A percentile compares a stretch with the other conserved stretches of the same genome.
Evolutionary conservation across 2,888 invertebrate genomes (phyloP).

Genomic region (Halictus quadricinctus): DNA sequence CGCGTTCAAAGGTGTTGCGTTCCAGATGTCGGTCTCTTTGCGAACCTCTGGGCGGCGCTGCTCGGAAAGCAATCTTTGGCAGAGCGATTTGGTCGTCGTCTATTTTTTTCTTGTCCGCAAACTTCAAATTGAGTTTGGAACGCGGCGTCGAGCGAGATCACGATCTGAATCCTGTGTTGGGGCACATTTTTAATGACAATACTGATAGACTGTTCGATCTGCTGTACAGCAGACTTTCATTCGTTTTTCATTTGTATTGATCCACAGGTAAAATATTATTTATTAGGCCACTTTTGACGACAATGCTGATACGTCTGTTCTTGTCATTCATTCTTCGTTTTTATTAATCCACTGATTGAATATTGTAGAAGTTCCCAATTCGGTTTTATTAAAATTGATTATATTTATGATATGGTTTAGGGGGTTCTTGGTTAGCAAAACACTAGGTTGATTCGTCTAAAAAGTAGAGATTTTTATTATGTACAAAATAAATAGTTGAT

Average conservation of each 20-base stretch:
- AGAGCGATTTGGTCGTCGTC: not conserved
- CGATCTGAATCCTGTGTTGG: constrained; percentile 11
- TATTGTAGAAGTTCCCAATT: not conserved
- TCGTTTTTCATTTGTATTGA: not conserved
- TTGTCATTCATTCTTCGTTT: not conserved
- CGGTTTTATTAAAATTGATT: not conserved
- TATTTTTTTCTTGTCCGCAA: constrained; percentile 26
- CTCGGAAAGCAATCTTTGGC: constrained; percentile 45
- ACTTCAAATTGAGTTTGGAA: constrained; percentile 51
- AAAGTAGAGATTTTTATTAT: too few relatives aligned
- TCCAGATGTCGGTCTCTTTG: constrained; percentile 19
- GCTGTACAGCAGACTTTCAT: not conserved
- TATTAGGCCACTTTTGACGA: too few relatives aligned
- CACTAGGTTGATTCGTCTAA: too few relatives aligned
- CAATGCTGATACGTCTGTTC: not conserved
- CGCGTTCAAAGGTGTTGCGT: not conserved
- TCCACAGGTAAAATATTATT: not conserved
- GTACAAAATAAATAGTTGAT: too few relatives aligned
- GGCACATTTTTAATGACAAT: constrained; percentile 12
- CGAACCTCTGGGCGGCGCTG: constrained; percentile 27
- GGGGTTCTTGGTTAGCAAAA: too few relatives aligned
- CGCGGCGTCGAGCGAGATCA: constrained; percentile 8
- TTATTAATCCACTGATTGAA: not conserved
- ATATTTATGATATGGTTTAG: too few relatives aligned
- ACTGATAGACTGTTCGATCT: not conserved